These are phyloP conservation scores for Enteromius fasciolatus DNA, from an alignment of 2,797 vertebrate genomes.

Conservation along the genomic window DNA sequence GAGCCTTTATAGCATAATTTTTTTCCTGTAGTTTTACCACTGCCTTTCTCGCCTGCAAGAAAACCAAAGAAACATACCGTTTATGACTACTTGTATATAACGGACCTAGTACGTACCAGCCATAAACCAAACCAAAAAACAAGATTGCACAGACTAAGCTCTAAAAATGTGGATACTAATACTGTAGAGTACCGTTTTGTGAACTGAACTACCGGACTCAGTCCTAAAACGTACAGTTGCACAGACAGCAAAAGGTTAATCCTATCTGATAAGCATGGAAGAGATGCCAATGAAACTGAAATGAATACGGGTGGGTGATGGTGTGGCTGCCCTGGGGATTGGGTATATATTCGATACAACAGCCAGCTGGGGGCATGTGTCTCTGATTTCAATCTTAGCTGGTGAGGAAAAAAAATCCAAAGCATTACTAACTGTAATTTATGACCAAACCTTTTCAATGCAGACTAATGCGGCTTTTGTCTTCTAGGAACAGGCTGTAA, in stretches of 20 bases:
- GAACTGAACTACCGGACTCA: not conserved
- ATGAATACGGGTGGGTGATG: constrained; percentile 5
- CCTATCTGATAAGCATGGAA: constrained; percentile 2
- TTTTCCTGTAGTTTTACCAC: constrained; percentile 94
- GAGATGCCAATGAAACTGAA: constrained; percentile 17
- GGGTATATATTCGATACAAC: constrained; percentile 14
- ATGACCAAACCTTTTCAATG: not conserved
- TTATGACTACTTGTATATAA: not conserved
- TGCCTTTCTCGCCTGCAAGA: constrained; percentile 90
- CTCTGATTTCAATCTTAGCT: not conserved
- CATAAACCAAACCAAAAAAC: not conserved
- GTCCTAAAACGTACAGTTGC: not conserved
- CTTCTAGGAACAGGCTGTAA: constrained; percentile 29
- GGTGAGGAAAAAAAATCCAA: constrained; percentile 8
- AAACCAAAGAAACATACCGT: not conserved
- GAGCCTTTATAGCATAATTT: constrained; percentile 98
- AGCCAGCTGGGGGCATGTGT: not conserved
- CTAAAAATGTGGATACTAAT: not conserved
- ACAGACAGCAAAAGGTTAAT: constrained; percentile 16
- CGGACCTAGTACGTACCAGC: not conserved
- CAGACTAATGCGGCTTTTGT: not conserved
- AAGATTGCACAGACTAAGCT: not conserved
- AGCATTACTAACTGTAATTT: constrained; percentile 23
- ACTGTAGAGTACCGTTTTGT: not conserved
- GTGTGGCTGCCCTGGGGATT: constrained; percentile 3